phyloP scores from a whole-genome alignment of 2,797 vertebrate species.

The Pangasius macronema region DNA sequence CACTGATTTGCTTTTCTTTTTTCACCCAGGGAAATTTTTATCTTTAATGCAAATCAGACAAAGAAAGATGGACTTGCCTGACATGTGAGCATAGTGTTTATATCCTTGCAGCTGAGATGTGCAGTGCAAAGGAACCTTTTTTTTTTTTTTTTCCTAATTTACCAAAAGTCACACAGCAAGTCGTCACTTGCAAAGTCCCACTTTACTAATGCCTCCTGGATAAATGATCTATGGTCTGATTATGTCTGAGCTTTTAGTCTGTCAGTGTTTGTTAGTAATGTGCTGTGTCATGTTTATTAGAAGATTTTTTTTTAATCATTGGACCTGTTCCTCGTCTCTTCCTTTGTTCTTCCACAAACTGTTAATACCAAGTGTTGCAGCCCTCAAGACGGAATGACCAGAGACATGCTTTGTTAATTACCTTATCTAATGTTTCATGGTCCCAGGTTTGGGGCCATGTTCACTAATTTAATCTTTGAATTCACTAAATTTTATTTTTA shows the following conservation, averaged over 20 bases:
- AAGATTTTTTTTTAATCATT: constrained; percentile 62
- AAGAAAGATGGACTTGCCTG: constrained; percentile 52
- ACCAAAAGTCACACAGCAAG: constrained; percentile 68
- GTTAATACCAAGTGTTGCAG: constrained; percentile 57
- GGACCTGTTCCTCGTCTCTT: constrained; percentile 32
- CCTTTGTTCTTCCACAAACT: constrained; percentile 48
- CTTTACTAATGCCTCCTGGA: constrained; percentile 77
- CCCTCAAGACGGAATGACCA: constrained; percentile 50
- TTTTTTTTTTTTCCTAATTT: constrained; percentile 39
- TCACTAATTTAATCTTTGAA: background rate
- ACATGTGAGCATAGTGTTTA: constrained; percentile 2
- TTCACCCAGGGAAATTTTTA: constrained; percentile 46
- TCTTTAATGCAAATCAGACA: constrained; percentile 59
- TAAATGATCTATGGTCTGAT: constrained; percentile 71
- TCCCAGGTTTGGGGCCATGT: background rate
- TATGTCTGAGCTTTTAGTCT: constrained; percentile 73
- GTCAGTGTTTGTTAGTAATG: constrained; percentile 62
- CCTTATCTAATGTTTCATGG: background rate
- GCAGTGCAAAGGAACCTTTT: constrained; percentile 38
- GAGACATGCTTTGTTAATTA: constrained; percentile 20
- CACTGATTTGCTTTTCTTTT: constrained; percentile 40
- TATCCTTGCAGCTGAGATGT: constrained; percentile 58
- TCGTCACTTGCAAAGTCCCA: constrained; percentile 82
- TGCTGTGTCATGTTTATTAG: constrained; percentile 61
- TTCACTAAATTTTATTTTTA: background rate